Evolutionary conservation across 2,797 vertebrate species (phyloP).

Genomic region (Chanos chanos): DNA sequence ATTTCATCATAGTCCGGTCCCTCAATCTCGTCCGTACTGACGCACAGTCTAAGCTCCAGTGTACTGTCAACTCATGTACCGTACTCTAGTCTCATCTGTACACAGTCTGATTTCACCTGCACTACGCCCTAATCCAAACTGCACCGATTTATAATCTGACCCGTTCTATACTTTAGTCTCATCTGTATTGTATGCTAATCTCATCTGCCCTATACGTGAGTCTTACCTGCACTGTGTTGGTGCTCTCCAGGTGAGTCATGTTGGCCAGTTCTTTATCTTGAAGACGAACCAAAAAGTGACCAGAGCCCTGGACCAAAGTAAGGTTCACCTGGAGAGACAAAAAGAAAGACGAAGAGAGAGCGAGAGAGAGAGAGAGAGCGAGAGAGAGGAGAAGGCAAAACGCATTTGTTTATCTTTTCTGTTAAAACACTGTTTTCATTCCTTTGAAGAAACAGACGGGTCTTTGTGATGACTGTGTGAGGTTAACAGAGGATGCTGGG

Average conservation of each 20-base stretch:
- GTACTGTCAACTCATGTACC: too few relatives aligned
- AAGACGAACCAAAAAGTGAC: constrained; percentile 62
- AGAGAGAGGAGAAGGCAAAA: too few relatives aligned
- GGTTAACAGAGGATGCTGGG: too few relatives aligned
- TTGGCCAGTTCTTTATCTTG: constrained; percentile 49
- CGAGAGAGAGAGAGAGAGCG: background rate
- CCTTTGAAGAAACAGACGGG: too few relatives aligned
- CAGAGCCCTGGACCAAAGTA: constrained; percentile 63
- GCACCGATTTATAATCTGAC: background rate
- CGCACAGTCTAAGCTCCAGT: too few relatives aligned
- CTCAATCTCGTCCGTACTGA: too few relatives aligned
- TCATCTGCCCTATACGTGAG: too few relatives aligned
- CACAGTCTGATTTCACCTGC: too few relatives aligned
- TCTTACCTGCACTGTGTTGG: constrained; percentile 59
- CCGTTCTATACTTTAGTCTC: background rate
- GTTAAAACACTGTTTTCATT: too few relatives aligned
- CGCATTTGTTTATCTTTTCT: too few relatives aligned
- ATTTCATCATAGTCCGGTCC: too few relatives aligned
- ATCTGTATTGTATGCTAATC: background rate
- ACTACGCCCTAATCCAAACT: background rate
- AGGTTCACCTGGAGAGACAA: constrained; percentile 29
- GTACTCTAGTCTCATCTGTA: too few relatives aligned
- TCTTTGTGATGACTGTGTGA: background rate
- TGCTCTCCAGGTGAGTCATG: constrained; percentile 53
- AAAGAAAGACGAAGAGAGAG: background rate